Evolutionary conservation across 2,888 invertebrate genomes (phyloP), one percentile per base, ranked within the genome.

Genomic region (Diadegma fenestrale): DNA sequence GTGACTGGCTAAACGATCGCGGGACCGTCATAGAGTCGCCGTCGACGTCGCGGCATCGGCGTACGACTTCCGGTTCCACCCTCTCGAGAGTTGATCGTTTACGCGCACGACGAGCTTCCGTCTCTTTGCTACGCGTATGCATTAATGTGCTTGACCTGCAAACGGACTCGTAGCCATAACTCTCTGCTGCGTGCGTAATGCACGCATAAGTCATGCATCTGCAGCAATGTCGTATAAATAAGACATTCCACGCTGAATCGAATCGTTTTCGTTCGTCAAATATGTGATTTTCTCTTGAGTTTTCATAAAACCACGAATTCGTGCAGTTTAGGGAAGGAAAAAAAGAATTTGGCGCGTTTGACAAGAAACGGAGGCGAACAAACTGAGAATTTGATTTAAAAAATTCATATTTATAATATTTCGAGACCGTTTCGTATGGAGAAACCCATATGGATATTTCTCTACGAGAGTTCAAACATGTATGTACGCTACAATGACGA

Each of bases 21-120:
- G 75, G 63, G 77, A 84, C 30, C 61, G 73, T 48, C 63, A 12
- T 41, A 14, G 71, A 54, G 79, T 45, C 69, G 41, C 41, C 66
- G 43, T 43, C 43, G 54, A 7, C 54, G 66, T 43, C 33, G 66
- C 33, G 66, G 71, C 63, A 54, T 58, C 73, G 43, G 43, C 61
- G 77, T 84, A 51, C 63, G 69, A 75, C 78, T 85, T 81, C 81
- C 81, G 85, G 78, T 85, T 58, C 72, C 78, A 77, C 73, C 66
- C 80, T 72, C 61, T 37, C 68, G 26, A 22, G 26, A 22, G 30
- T 68, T 77, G 51, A 45, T 30, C 84, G 85, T 79, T 64, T 58
- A 72, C 79, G 79, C 85, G 61, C 71, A 69, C 85, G 66, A 17
- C 76, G 66, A 63, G 64, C 85, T 82, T 85, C 85, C 85, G 82